Base-by-base conservation (phyloP, 2,113 vertebrate species). In the Anseranas semipalmata region DNA sequence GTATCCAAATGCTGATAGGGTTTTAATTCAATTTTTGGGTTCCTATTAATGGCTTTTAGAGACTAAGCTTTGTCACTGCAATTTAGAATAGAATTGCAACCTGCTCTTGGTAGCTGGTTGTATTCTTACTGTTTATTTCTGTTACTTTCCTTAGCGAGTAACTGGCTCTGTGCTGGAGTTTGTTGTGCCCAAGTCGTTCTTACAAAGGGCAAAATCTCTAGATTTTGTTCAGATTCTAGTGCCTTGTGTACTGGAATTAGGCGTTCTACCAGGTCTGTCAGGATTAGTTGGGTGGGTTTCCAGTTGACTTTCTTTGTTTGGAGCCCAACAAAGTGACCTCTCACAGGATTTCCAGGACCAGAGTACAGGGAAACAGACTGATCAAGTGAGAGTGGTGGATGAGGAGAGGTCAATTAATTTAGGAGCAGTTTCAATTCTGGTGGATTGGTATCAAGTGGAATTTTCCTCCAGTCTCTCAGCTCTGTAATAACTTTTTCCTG, bases 381-480 rank as follows among this genome's bases (percentile, higher is more conserved):
- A 68, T 48, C 65, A 28, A 77, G 58, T 63, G 78, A 87, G 70
- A 83, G 21, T 60, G 66, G 60, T 30, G 11, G 35, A 46, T 78
- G 58, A 48, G 72, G 65, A 91, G 66, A 79, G 79, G 85, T 71
- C 78, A 91, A 3, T 90, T 89, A 46, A 94, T 96, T 90, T 94
- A 89, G 73, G 71, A 96, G 45, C 37, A 32, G 48, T 59, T n/a
- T 75, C 62, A 32, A 17, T 88, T 95, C 77, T 65, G 43, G 81
- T 85, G 46, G 39, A 56, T 80, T 85, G 67, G 32, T 55, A 90
- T 84, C 53, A 82, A 89, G 76, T 66, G 78, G 82, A 85, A 80
- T 91, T 95, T 95, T 89, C 82, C 90, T 96, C 12, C 30, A 56
- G 68, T 68, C 56, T 81, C 55, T 87, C 39, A 79, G 60, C 56